Conservation (phyloP, 1,140 invertebrate species). For the Apis cerana region DNA sequence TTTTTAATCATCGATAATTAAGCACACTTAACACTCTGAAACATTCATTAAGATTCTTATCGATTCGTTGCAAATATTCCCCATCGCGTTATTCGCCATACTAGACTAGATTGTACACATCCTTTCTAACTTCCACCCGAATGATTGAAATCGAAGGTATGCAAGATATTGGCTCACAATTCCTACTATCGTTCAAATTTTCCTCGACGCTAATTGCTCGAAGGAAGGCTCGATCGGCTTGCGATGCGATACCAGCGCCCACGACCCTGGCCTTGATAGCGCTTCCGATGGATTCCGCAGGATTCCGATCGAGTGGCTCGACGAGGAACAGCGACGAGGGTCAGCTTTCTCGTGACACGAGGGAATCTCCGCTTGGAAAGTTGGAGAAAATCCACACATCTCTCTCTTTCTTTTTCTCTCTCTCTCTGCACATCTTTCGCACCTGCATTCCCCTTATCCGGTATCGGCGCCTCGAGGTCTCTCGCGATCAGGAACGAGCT, state of each 20-base stretch:
- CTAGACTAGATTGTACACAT: too few relatives aligned
- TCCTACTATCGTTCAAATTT: neutral
- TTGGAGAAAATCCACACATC: constrained; percentile 11
- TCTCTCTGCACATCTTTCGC: constrained; percentile 13
- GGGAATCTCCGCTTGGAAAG: constrained; percentile 8
- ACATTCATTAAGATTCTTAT: too few relatives aligned
- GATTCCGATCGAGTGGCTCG: constrained; percentile 12
- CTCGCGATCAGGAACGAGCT: constrained; percentile 35
- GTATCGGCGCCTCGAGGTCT: constrained; percentile 37
- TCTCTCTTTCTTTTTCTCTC: too few relatives aligned
- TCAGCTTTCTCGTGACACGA: constrained; percentile 43
- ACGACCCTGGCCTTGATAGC: constrained; percentile 36
- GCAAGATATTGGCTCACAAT: too few relatives aligned
- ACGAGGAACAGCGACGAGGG: neutral
- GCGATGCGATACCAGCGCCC: neutral
- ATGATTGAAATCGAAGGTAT: too few relatives aligned
- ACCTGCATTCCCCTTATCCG: constrained; percentile 36
- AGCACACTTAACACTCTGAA: too few relatives aligned
- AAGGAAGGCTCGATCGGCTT: constrained; percentile 17
- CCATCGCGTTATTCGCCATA: too few relatives aligned
- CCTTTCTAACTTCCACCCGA: too few relatives aligned
- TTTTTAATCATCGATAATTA: too few relatives aligned
- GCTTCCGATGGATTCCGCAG: constrained; percentile 26
- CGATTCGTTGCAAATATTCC: too few relatives aligned
- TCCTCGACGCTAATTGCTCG: constrained; percentile 7